Conservation (phyloP, 2,888 invertebrate genomes). For the Acleris emargana region DNA sequence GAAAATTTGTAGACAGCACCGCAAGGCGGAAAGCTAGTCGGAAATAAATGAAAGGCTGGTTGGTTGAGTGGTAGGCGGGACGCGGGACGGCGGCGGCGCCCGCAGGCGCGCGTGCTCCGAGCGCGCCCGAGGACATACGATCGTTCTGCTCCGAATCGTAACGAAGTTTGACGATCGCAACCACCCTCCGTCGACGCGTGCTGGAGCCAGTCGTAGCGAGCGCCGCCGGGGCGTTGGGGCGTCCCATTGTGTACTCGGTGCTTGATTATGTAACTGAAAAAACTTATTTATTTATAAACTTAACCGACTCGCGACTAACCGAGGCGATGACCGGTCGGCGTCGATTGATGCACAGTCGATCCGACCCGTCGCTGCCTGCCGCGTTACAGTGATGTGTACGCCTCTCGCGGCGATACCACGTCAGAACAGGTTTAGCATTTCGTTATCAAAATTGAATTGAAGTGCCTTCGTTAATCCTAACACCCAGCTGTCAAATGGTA, state of each 20-base stretch:
- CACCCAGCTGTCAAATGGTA: conserved; percentile 38
- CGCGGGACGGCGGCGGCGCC: conserved; percentile 69
- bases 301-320: conserved; percentile 50
- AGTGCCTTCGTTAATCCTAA: conserved; percentile 44
- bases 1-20: conserved; percentile 23
- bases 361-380: conserved; percentile 20
- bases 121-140: conserved; percentile 76
- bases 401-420: conserved; percentile 70
- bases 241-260: conserved; percentile 69
- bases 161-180: conserved; percentile 80
- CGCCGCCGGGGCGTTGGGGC: conserved; percentile 79
- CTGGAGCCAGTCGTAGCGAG: conserved; percentile 79
- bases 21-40: conserved; percentile 40
- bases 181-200: conserved; percentile 79
- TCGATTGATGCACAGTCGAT: conserved; percentile 30
- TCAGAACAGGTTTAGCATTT: conserved; percentile 73
- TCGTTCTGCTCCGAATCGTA: conserved; percentile 78
- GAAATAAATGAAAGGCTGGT: conserved; percentile 68
- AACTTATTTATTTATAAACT: conserved; percentile 80
- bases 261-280: conserved; percentile 80
- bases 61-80: conserved; percentile 53
- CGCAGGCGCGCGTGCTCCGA: conserved; percentile 81
- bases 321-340: conserved; percentile 45
- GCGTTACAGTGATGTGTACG: conserved; percentile 75
- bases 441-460: conserved; percentile 58